Percentiles rank a stretch among this genome's conserved stretches.
Conservation (phyloP, 2,797 vertebrate species). For the Sebastes paucispinis region DNA sequence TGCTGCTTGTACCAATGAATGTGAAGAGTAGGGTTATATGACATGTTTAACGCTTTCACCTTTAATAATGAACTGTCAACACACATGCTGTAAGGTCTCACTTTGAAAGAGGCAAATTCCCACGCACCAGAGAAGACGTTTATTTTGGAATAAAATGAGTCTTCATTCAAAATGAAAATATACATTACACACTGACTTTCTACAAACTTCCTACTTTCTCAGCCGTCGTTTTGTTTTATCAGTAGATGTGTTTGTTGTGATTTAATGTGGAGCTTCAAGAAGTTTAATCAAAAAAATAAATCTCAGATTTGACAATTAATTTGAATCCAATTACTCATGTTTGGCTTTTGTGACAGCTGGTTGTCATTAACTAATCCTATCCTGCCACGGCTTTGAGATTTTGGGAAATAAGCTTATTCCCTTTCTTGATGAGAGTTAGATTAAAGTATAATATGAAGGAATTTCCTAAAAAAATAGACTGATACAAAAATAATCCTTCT, state of each 20-base stretch:
- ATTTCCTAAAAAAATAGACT: too few species aligned
- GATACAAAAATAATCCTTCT: too few species aligned
- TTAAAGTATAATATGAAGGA: too few species aligned
- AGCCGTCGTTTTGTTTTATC: background rate
- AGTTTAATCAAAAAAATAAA: background rate
- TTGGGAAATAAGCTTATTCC: background rate
- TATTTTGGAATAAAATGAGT: background rate
- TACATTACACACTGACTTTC: background rate
- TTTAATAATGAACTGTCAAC: slow-evolving; percentile 26
- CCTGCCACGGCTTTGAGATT: slow-evolving; percentile 2
- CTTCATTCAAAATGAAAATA: background rate
- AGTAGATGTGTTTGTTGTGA: background rate
- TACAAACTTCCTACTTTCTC: background rate
- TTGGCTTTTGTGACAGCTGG: background rate
- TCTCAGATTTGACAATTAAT: background rate
- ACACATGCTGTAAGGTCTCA: background rate
- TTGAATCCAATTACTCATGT: background rate
- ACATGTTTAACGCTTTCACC: background rate
- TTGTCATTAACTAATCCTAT: background rate
- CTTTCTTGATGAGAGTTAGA: too few species aligned
- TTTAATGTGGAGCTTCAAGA: background rate
- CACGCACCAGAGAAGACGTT: background rate
- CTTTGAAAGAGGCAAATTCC: background rate
- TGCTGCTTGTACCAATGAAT: slow-evolving; percentile 12
- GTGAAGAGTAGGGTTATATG: background rate